A percentile compares a stretch with the other conserved stretches of the same genome.
These are phyloP conservation scores for Pyrocephalus nanus DNA, from an alignment of 2,797 vertebrate species.

Conservation along the genomic window DNA sequence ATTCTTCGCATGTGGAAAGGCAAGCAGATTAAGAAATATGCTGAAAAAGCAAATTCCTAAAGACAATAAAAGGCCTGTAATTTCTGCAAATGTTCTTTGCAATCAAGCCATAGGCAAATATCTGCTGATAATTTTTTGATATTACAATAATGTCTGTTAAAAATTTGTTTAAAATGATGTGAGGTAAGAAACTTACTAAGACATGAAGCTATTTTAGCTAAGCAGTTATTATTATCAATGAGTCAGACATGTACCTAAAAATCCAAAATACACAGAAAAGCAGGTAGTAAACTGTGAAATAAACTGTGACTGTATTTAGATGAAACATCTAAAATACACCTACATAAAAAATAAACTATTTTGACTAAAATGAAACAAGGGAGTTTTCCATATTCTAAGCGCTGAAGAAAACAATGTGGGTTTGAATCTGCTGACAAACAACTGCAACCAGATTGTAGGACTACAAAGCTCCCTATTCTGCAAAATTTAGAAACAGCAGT, in stretches of 20 bases:
- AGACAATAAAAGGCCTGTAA: neutral
- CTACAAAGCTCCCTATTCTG: neutral
- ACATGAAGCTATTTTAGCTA: neutral
- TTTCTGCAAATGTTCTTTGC: neutral
- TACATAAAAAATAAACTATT: neutral
- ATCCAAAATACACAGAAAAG: neutral
- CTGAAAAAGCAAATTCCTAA: neutral
- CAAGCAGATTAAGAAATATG: neutral
- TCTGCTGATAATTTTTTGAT: neutral
- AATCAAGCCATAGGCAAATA: neutral
- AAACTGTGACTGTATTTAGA: neutral
- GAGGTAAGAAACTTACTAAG: neutral
- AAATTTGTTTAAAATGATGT: neutral
- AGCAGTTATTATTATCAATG: neutral
- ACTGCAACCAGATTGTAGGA: neutral
- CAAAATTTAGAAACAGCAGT: neutral
- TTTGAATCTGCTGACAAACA: neutral
- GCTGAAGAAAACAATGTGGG: neutral
- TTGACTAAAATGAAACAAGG: neutral
- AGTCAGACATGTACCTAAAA: neutral
- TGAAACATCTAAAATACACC: neutral
- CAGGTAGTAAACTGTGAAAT: neutral
- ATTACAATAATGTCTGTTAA: neutral
- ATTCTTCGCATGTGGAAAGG: neutral
- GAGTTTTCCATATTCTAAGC: accelerated